Conservation (phyloP, 53 echinoderm and acorn worm species). For the Luidia sarsii region DNA sequence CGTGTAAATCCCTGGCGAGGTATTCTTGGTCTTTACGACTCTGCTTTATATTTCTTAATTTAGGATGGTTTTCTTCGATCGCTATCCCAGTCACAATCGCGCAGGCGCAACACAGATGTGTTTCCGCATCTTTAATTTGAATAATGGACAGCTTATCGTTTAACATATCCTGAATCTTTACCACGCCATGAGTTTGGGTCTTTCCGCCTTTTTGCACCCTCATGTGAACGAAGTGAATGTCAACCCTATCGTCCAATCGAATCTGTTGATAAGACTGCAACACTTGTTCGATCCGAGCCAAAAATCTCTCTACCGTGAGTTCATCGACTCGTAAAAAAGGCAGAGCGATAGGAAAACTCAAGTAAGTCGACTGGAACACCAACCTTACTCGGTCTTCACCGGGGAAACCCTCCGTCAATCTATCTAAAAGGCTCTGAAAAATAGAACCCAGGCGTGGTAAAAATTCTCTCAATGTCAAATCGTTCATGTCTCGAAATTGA, state of each 20-base stretch:
- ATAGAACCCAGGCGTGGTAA: slow-evolving; percentile 18
- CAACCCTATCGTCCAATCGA: slow-evolving; percentile 12
- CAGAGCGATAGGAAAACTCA: neutral
- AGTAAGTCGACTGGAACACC: slow-evolving; percentile 23
- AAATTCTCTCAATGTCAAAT: slow-evolving; percentile 12
- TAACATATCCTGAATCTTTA: slow-evolving; percentile 11
- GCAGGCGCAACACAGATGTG: slow-evolving; percentile 58
- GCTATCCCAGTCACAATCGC: slow-evolving; percentile 65
- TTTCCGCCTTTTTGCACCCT: slow-evolving; percentile 12
- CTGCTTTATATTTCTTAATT: slow-evolving; percentile 13
- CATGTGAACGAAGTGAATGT: slow-evolving; percentile 27
- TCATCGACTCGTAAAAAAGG: slow-evolving; percentile 1
- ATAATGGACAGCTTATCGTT: slow-evolving; percentile 29
- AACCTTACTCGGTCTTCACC: slow-evolving; percentile 28
- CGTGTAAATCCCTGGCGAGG: slow-evolving; percentile 48
- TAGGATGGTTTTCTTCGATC: slow-evolving; percentile 45
- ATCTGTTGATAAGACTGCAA: slow-evolving; percentile 12
- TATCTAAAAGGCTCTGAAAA: neutral
- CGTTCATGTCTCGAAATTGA: neutral
- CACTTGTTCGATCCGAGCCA: slow-evolving; percentile 21
- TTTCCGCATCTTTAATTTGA: slow-evolving; percentile 35
- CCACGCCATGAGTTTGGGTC: slow-evolving; percentile 18
- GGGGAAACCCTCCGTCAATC: neutral
- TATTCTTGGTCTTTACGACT: slow-evolving; percentile 26
- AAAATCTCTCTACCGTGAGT: slow-evolving; percentile 28